These are phyloP conservation scores for Corythaeola cristata DNA, from an alignment of 2,113 vertebrate genomes.

Conservation along the genomic window DNA sequence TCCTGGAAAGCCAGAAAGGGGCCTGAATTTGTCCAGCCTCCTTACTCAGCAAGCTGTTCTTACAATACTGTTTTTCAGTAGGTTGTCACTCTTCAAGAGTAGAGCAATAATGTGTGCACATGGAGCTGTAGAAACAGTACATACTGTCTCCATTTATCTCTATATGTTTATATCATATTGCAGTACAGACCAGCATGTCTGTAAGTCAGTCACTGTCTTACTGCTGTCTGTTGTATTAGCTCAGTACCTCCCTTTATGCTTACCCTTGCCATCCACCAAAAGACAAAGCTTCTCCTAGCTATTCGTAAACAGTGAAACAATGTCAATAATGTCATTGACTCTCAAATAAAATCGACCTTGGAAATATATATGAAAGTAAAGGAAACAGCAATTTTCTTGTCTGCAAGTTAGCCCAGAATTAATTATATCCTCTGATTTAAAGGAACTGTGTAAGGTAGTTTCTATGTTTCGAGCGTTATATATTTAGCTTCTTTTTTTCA, in stretches of 20 bases:
- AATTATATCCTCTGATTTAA: neutral
- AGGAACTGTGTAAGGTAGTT: neutral
- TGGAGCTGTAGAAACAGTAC: neutral
- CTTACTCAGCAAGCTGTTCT: neutral
- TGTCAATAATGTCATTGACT: neutral
- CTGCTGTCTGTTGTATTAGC: neutral
- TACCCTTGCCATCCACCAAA: neutral
- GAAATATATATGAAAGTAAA: neutral
- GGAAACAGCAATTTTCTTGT: conserved; percentile 12
- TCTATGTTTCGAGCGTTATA: neutral
- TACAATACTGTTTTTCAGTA: neutral
- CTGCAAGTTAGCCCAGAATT: neutral
- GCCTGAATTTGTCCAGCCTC: neutral
- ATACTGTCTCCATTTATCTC: neutral
- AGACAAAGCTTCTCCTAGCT: neutral
- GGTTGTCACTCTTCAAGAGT: neutral
- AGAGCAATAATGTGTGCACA: neutral
- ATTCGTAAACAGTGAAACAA: neutral
- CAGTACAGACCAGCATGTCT: neutral
- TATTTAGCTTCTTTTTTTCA: neutral
- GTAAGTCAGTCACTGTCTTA: neutral
- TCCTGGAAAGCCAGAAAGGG: neutral
- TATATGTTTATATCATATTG: neutral
- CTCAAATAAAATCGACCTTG: neutral
- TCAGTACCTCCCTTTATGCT: neutral